Base-by-base conservation (phyloP, 1,140 invertebrate species). In the Pinna nobilis region DNA sequence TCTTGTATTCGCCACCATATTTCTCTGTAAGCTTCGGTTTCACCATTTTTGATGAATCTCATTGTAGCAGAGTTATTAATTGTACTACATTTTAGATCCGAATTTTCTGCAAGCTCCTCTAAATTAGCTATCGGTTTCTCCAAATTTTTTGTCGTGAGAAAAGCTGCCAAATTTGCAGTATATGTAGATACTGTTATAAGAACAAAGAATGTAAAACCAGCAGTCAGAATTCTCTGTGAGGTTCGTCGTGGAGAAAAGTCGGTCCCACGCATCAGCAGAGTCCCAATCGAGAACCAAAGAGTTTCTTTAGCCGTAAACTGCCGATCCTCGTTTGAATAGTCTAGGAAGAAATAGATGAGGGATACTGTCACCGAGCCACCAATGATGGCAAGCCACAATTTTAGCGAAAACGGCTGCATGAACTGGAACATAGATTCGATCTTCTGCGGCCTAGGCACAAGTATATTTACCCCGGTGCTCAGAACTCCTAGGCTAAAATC, bases 121-220 rank as follows among this genome's bases (percentile, higher is more conserved):
- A 86, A 79, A n/a, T 82, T 80, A 20, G 83, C 74, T 25, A 87
- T 74, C 4, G 85, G 82, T 18, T 83, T 67, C 55, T 81, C 82
- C 33, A 86, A 61, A 69, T 82, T 84, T 71, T 82, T 83, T 23
- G 82, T 86, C 20, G 87, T 88, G 33, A 88, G 70, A 65, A 88
- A 88, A 47, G 86, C 86, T 0, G 86, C 87, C 82, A 88, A 83
- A 70, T 88, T 88, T 30, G 86, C 87, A 4, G 87, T 88, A 44
- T 88, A 88, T 3, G 83, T 86, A 9, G 83, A 84, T 9, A 88
- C 83, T 7, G 85, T 84, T 32, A 88, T 87, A 15, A 88, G 65
- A 18, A 86, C 85, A 70, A 88, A 87, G 69, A 86, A 87, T 6
- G 81, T 79, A 63, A 84, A 87, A 13, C 84, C 84, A n/a, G 79